phyloP scores from a whole-genome alignment of 1,140 invertebrate species.

The Penaeus vannamei region DNA sequence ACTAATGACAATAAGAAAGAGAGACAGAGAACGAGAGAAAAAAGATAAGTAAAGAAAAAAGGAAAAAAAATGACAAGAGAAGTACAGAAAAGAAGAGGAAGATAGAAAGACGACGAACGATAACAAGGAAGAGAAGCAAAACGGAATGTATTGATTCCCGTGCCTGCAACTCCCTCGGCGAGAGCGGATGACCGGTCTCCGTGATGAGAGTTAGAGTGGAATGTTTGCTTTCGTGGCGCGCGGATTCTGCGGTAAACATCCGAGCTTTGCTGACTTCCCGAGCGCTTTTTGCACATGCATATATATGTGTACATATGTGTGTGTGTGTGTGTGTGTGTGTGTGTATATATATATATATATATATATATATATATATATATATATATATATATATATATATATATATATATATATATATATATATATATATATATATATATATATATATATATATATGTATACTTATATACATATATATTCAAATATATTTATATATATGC shows the following conservation, averaged over 20 bases:
- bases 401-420: conserved; percentile 19
- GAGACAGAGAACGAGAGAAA: background rate
- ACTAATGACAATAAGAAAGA: too few species aligned
- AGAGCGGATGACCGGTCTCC: background rate
- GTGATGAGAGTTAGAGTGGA: background rate
- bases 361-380: conserved; percentile 12
- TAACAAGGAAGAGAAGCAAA: background rate
- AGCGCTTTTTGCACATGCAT: background rate
- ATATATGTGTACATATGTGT: conserved; percentile 22
- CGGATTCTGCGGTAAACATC: too few species aligned
- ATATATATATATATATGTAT: background rate
- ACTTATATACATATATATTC: background rate
- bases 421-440: conserved; percentile 25
- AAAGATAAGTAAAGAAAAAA: background rate
- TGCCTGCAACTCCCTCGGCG: background rate
- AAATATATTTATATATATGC: background rate
- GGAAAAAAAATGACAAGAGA: background rate
- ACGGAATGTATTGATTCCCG: too few species aligned
- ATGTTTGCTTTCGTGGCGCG: too few species aligned
- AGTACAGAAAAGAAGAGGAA: background rate
- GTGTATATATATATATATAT: background rate
- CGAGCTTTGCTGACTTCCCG: background rate
- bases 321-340: background rate
- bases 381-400: conserved; percentile 5
- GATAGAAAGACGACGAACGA: background rate